phyloP scores from a whole-genome alignment of 2,113 vertebrate species.

The Ceyx margarethae region DNA sequence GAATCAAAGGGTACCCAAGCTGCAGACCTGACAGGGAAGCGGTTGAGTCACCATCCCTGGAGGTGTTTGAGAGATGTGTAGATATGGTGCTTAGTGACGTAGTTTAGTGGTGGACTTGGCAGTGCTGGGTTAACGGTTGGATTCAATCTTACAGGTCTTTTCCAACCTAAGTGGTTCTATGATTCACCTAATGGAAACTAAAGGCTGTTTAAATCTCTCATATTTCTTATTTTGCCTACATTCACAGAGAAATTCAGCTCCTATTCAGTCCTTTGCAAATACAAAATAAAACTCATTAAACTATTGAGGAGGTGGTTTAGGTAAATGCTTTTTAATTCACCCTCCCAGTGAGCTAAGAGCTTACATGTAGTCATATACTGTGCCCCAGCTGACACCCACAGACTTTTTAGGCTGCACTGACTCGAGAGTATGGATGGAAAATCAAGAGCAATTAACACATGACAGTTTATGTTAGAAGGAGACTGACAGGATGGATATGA shows the following conservation, averaged over 20 bases:
- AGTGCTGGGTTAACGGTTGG: neutral
- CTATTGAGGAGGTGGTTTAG: neutral
- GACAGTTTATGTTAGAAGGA: neutral
- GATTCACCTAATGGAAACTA: neutral
- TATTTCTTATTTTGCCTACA: neutral
- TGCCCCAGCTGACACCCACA: neutral
- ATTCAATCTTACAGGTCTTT: neutral
- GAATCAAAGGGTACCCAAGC: neutral
- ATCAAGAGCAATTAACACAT: slow-evolving; percentile 10
- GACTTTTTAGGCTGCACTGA: neutral
- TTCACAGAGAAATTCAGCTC: neutral
- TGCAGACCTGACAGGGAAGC: neutral
- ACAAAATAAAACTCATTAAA: neutral
- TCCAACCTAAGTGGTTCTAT: neutral
- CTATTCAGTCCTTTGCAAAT: neutral
- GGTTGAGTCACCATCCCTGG: neutral
- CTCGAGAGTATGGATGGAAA: neutral
- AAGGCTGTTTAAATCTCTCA: neutral
- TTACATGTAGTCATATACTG: neutral
- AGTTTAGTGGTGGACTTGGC: neutral
- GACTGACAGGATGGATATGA: neutral
- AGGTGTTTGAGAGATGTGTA: neutral
- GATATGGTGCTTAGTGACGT: neutral
- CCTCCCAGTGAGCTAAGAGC: neutral
- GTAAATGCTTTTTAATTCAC: neutral